Percentiles rank a stretch among this genome's conserved stretches.
These are phyloP conservation scores for Daubentonia madagascariensis DNA, from an alignment of 2,113 vertebrate species.

Conservation along the genomic window DNA sequence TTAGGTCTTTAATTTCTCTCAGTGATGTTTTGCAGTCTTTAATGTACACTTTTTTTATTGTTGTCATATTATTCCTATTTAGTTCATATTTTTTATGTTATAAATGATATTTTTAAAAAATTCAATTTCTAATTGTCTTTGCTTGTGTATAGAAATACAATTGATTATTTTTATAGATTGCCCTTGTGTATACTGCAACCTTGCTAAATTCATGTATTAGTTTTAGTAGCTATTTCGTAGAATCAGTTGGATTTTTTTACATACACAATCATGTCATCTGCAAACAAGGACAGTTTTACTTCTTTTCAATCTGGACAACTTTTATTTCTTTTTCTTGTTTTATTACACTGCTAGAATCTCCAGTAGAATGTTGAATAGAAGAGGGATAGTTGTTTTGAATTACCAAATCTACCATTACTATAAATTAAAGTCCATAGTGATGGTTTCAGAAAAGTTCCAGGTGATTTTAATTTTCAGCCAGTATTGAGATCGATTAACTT, in stretches of 20 bases:
- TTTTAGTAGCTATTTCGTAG: background rate
- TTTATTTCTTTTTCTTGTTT: background rate
- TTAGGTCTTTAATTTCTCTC: background rate
- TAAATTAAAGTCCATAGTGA: background rate
- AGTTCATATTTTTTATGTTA: background rate
- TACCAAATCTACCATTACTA: background rate
- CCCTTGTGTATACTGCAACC: background rate
- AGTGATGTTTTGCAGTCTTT: background rate
- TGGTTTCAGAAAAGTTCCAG: background rate
- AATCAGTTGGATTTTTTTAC: background rate
- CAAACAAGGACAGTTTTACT: background rate
- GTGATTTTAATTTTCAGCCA: background rate
- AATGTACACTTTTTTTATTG: background rate
- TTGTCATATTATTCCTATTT: background rate
- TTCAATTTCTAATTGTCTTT: background rate
- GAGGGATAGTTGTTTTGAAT: background rate
- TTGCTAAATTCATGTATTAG: background rate
- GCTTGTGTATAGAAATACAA: background rate
- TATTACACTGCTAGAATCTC: background rate
- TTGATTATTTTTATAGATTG: background rate
- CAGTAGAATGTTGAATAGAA: background rate
- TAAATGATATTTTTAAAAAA: background rate
- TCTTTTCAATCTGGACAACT: background rate
- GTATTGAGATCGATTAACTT: background rate
- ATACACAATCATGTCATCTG: background rate